Base-by-base conservation (phyloP, 2,888 invertebrate species). In the Drosophila limbata region DNA sequence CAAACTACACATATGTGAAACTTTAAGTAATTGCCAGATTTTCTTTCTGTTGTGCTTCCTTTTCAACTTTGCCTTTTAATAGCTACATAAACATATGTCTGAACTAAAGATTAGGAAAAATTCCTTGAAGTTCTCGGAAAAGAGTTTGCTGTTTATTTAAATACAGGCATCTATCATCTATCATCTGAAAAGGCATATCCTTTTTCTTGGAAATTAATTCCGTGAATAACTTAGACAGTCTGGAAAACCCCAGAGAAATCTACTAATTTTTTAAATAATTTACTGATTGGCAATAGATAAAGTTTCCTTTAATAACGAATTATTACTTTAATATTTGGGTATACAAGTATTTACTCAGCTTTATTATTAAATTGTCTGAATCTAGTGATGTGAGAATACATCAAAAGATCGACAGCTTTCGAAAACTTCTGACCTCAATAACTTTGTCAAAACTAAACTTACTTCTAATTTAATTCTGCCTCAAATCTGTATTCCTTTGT, bases 11-110 rank as follows among this genome's bases (percentile, higher is more conserved):
- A 25, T 47, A 57, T 39, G 57, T 11, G 21, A 3, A 63, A 63
- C 47, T 42, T 63, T 25, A 63, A 56, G 48, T 57, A 63, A 63
- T 63, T 63, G 48, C 28, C 13, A 33, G n/a, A 48, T 47, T 25
- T 56, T 13, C n/a, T 47, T 15, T 6, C 45, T 44, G 28, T 25
- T 21, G 11, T 31, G 9, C n/a, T 17, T 28, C n/a, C 21, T 13
- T 47, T 25, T 47, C 3, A 6, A 40, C 39, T 28, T 21, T 42
- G 8, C 2, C 15, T 31, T 40, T 31, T 42, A 50, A 60, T 44
- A 8, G 4, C 11, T 51, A 33, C 10, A 53, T 25, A 61, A 35
- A 25, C 45, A 15, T 35, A 25, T 53, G 40, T 40, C 15, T 39
- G 15, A 57, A 35, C 48, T 11, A 2, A 11, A 33, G 52, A 40